Percentiles rank a stretch among this genome's conserved stretches.
These are phyloP conservation scores for Cassiopea andromeda DNA, from an alignment of 30 jellyfish, hydroid and myxozoan species.

Conservation along the genomic window DNA sequence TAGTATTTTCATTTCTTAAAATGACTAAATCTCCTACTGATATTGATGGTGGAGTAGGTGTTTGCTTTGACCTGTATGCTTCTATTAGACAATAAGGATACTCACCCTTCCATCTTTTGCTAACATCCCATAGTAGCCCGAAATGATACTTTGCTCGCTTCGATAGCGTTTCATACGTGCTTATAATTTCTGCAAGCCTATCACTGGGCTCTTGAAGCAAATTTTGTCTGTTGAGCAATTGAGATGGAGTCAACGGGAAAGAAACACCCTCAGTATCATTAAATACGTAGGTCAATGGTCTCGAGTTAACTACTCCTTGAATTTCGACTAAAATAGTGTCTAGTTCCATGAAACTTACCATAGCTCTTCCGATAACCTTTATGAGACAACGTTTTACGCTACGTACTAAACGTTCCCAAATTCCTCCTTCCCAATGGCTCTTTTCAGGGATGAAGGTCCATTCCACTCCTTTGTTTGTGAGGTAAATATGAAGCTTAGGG, in stretches of 20 bases:
- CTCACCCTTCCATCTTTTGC: constrained; percentile 22
- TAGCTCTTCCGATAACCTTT: constrained; percentile 44
- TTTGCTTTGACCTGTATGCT: background rate
- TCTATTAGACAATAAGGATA: background rate
- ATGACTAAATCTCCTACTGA: background rate
- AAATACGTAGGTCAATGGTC: constrained; percentile 27
- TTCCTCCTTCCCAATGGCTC: constrained; percentile 67
- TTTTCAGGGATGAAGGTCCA: constrained; percentile 34
- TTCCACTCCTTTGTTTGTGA: constrained; percentile 11
- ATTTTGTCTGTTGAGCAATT: background rate
- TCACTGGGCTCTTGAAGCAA: constrained; percentile 7
- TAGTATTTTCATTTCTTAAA: background rate
- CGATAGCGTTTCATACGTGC: constrained; percentile 9
- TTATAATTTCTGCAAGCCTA: constrained; percentile 6
- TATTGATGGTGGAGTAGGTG: background rate
- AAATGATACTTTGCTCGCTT: constrained; percentile 13
- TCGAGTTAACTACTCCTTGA: constrained; percentile 33
- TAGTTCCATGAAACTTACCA: constrained; percentile 27
- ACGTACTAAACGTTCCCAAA: constrained; percentile 20
- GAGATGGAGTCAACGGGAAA: constrained; percentile 13
- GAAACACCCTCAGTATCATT: constrained; percentile 22
- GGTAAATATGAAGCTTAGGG: constrained; percentile 4
- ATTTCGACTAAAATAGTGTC: constrained; percentile 32
- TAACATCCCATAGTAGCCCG: constrained; percentile 4
- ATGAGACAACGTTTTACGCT: constrained; percentile 21